Base-by-base conservation (phyloP, 2,888 invertebrate genomes). In the Ferdinandea cuprea region DNA sequence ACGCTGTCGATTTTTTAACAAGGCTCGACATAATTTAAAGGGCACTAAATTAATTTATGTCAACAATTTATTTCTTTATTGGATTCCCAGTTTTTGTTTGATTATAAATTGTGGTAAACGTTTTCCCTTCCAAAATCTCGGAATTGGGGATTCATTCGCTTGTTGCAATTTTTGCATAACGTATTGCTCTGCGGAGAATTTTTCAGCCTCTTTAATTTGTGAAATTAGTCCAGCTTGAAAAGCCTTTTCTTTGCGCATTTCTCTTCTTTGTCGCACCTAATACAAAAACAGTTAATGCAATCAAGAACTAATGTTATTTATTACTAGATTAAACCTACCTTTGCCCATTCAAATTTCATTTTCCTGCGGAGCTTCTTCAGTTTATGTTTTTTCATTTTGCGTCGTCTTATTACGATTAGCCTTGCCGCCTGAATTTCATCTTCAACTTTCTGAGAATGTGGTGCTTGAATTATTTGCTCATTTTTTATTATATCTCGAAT, bases 311-410 rank as follows among this genome's bases (percentile, higher is more conserved):
- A n/a, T n/a, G n/a, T n/a, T n/a, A n/a, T n/a, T n/a, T n/a, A n/a
- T n/a, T n/a, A n/a, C n/a, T n/a, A n/a, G n/a, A n/a, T n/a, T n/a
- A n/a, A n/a, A 13, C 28, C 11, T 11, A 93, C 93, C 90, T 95
- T 95, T 0, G 94, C 94, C 94, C 95, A 95, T 81, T 93, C 93
- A 89, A 94, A 94, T 87, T 94, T 94, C 95, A 96, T 95, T 87
- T 92, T 93, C 88, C 95, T 96, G 85, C 95, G 92, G 66, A 96
- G 91, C 90, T 97, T 97, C 89, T 91, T 94, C 50, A 95, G 91
- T 89, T 97, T 95, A 88, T 97, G 97, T 87, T 95, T 96, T 90
- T 95, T 96, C 96, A 98, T 97, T 91, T 97, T 97, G 65, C 93
- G 93, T 58, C 94, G 92, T 56, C 97, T 92, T 35, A 97, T 96